Conservation (phyloP, 92 coral and sea anemone genomes). For the Epizoanthus rinbou region DNA sequence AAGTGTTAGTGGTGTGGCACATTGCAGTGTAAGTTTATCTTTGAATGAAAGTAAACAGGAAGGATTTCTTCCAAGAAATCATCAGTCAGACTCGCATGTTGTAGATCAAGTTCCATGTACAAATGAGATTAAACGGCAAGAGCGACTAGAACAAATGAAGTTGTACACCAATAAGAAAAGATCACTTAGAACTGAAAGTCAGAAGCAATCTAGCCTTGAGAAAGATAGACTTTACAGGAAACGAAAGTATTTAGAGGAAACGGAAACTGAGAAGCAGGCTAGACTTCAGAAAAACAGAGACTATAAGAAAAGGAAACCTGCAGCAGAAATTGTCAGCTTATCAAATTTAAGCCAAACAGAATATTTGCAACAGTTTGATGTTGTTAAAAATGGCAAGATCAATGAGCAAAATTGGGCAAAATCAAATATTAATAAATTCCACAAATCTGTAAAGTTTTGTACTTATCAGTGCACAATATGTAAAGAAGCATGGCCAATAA, state of each 20-base stretch:
- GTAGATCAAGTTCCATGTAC: too few relatives aligned
- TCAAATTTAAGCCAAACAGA: not conserved
- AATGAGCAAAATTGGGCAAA: constrained; percentile 53
- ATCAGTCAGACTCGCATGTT: too few relatives aligned
- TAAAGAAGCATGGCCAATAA: constrained; percentile 60
- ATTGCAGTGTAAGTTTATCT: too few relatives aligned
- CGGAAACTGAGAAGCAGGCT: not conserved
- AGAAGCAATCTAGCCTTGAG: constrained; percentile 40
- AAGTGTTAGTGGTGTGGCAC: too few relatives aligned
- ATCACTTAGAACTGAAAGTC: not conserved
- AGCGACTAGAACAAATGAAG: too few relatives aligned
- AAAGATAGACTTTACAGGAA: constrained; percentile 9
- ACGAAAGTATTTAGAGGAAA: not conserved
- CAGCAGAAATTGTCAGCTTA: constrained; percentile 18
- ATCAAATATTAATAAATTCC: constrained; percentile 49
- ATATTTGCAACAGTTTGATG: constrained; percentile 51
- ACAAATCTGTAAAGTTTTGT: constrained; percentile 44
- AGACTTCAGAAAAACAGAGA: constrained; percentile 19
- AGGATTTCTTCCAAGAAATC: too few relatives aligned
- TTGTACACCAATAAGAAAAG: not conserved
- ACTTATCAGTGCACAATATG: constrained; percentile 62
- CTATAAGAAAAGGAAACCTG: constrained; percentile 13
- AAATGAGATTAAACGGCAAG: too few relatives aligned
- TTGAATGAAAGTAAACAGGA: too few relatives aligned
- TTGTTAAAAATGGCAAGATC: constrained; percentile 40